phyloP scores from a whole-genome alignment of 2,113 vertebrate species.

The Hyaena hyaena region DNA sequence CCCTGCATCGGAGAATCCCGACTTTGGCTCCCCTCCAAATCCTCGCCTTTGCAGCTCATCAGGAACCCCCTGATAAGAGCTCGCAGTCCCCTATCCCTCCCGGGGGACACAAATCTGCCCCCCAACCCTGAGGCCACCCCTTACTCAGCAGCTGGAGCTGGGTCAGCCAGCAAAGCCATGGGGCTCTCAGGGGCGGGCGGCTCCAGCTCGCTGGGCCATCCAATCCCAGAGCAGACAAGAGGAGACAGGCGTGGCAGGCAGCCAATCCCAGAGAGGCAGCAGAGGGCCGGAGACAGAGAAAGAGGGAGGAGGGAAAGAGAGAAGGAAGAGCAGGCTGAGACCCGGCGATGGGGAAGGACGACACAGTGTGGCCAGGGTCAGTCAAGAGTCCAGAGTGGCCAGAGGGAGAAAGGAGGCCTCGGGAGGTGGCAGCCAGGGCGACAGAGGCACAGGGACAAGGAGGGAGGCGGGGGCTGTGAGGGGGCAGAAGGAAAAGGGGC shows the following conservation, averaged over 20 bases:
- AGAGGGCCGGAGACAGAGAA: slow-evolving; percentile 60
- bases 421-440: neutral
- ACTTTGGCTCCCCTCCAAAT: neutral
- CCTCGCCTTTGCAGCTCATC: neutral
- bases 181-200: slow-evolving; percentile 92
- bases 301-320: slow-evolving; percentile 70
- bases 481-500: neutral
- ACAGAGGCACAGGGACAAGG: slow-evolving; percentile 19
- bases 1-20: neutral
- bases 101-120: slow-evolving; percentile 26
- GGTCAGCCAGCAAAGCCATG: slow-evolving; percentile 92
- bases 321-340: slow-evolving; percentile 78
- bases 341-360: neutral
- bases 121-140: slow-evolving; percentile 76
- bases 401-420: neutral
- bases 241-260: slow-evolving; percentile 84
- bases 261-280: slow-evolving; percentile 83
- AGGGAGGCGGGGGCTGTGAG: neutral
- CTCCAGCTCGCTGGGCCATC: slow-evolving; percentile 94
- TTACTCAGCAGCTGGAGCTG: slow-evolving; percentile 94
- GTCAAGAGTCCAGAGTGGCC: slow-evolving; percentile 17
- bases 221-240: slow-evolving; percentile 87
- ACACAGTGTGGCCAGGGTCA: neutral
- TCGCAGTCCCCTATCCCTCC: slow-evolving; percentile 29
- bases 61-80: neutral